Evolutionary conservation across 2,113 vertebrate species (phyloP).

Genomic region (Naja naja): DNA sequence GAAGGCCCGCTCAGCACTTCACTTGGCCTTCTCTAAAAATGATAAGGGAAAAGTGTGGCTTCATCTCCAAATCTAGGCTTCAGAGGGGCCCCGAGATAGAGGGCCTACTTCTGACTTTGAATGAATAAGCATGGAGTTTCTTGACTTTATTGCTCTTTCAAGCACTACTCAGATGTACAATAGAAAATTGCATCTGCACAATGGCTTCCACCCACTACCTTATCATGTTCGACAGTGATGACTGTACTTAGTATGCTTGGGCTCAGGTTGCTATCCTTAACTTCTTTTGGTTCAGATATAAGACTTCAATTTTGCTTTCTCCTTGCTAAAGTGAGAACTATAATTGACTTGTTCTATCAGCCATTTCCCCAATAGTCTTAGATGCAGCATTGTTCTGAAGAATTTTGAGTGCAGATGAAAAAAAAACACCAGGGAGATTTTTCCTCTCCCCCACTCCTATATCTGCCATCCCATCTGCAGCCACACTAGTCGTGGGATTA

Average conservation of each 20-base stretch:
- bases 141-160: neutral
- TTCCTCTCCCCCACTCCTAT: neutral
- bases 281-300: neutral
- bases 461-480: neutral
- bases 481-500: neutral
- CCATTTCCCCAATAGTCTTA: neutral
- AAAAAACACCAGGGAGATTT: neutral
- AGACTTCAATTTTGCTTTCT: neutral
- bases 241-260: neutral
- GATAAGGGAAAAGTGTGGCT: neutral
- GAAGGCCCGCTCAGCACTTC: neutral
- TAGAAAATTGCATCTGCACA: neutral
- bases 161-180: neutral
- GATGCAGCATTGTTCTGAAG: neutral
- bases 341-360: neutral
- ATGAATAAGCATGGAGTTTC: neutral
- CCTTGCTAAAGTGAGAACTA: no score
- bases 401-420: neutral
- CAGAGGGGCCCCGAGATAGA: no score
- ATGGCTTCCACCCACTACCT: neutral
- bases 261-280: neutral
- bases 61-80: neutral
- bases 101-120: neutral
- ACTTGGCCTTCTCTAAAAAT: neutral
- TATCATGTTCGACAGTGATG: neutral